These are phyloP conservation scores for Mormoops blainvillei DNA, from an alignment of 2,113 vertebrate species.

Conservation along the genomic window DNA sequence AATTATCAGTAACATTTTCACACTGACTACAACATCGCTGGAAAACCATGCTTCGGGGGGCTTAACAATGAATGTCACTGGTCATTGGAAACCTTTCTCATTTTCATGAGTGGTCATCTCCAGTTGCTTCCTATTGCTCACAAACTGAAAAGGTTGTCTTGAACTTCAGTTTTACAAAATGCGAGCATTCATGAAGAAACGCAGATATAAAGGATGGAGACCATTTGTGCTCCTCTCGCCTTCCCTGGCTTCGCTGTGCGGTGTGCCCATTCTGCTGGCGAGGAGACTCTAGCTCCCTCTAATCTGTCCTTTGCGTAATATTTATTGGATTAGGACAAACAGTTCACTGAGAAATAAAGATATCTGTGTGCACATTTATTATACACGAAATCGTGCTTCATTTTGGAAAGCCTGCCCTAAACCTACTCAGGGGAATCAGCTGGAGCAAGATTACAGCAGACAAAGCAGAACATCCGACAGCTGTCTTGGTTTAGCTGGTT, in stretches of 20 bases:
- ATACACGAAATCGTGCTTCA: conserved; percentile 31
- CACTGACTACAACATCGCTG: conserved; percentile 43
- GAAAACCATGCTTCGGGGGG: conserved; percentile 51
- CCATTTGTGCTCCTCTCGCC: conserved; percentile 45
- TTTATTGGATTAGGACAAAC: conserved; percentile 56
- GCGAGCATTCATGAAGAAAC: conserved; percentile 46
- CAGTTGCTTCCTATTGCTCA: conserved; percentile 73
- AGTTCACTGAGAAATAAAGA: conserved; percentile 56
- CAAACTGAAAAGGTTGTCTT: conserved; percentile 75
- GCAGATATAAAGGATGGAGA: conserved; percentile 53
- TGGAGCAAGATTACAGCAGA: conserved; percentile 45
- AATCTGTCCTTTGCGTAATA: conserved; percentile 54
- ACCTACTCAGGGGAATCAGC: conserved; percentile 46
- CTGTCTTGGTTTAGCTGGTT: neutral
- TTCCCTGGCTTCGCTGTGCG: conserved; percentile 20
- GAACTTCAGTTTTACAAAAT: conserved; percentile 68
- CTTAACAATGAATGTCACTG: conserved; percentile 72
- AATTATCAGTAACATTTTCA: conserved; percentile 73
- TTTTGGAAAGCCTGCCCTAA: conserved; percentile 49
- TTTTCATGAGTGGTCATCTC: conserved; percentile 77
- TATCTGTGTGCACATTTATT: neutral
- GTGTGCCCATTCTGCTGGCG: conserved; percentile 62
- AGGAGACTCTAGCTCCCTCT: conserved; percentile 59
- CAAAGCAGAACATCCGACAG: conserved; percentile 29
- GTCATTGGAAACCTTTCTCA: conserved; percentile 72